Base-by-base conservation (phyloP, 2,888 invertebrate genomes). In the Eugnorisma glareosa region DNA sequence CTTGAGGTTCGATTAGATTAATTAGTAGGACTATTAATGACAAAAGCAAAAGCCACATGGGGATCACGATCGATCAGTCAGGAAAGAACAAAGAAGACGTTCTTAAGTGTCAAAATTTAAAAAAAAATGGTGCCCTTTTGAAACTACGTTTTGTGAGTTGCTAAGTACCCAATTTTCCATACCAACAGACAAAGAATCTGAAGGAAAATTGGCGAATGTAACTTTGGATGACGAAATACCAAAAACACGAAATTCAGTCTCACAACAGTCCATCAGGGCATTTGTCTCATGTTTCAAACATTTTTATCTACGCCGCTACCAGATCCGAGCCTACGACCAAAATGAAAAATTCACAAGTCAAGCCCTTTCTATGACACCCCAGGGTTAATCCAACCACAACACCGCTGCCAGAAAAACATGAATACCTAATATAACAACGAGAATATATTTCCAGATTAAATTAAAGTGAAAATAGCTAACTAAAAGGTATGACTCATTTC, bases 271-370 rank as follows among this genome's bases (percentile, higher is more conserved):
- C 57, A 21, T 35, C 48, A 43, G 35, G 43, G 54, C 21, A 40
- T 80, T 51, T 40, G 45, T n/a, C 70, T 35, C 66, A 71, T 75
- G 57, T 40, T 79, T 76, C 37, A 75, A 81, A 71, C 73, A 76
- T 77, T 77, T 77, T 79, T 75, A 75, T 79, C 73, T 35, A 71
- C 59, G 57, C 21, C 21, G 13, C 45, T 66, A 54, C 66, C 71
- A 68, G 31, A 84, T 63, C n/a, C 51, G 28, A 81, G 67, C 59
- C 77, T 69, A 64, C 67, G 66, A 72, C 74, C 21, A 79, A 75
- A 77, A 88, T 88, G 82, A 88, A 88, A 83, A 64, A 88, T 89
- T 86, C 86, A 88, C 45, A 45, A 57, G 67, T 61, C 67, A 72
- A 82, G 43, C 79, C 80, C 73, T 79, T 87, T 89, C 71, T 75